Evolutionary conservation across 2,888 invertebrate genomes (phyloP), one percentile per base, ranked within the genome.

Genomic region (Arrhopalites spinosus): DNA sequence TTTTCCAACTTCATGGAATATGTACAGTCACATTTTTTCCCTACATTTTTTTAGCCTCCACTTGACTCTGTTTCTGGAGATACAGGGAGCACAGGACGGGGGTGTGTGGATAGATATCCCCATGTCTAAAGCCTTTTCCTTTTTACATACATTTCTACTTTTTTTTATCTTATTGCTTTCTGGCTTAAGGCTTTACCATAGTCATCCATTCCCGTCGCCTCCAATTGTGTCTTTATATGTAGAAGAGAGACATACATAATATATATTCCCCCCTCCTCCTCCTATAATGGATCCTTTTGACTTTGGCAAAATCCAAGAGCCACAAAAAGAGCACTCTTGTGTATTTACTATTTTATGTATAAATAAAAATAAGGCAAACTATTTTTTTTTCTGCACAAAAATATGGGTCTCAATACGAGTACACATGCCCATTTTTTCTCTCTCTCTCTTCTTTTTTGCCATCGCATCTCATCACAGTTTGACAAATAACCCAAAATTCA

Each of bases 91-190:
- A 36, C 5, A 7, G 36, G 5, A 7, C 5, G 3, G 36, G 36
- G 11, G 36, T 36, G 36, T 11, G 36, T 11, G 11, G 11, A 36
- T 7, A 36, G 11, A 36, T 36, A 11, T 36, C 3, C 11, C 36
- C 11, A 36, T 36, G 11, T 36, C 36, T 36, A 11, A 20, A n/a
- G 1, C 5, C 53, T 53, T 53, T 53, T 53, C 8, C 53, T 1
- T 25, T 27, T 13, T 27, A 2, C 59, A 23, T 23, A 53, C 53
- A 13, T 7, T 59, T 59, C 25, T 59, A 23, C 11, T 59, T 25
- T 59, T 59, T 59, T 59, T 59, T 59, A 25, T 59, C 59, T 59
- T 59, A 59, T 59, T 59, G 25, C 59, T 59, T 59, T 59, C 25
- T 59, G 25, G 59, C 59, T 59, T 25, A 25, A 27, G 59, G 59